phyloP scores from a whole-genome alignment of 2,113 vertebrate species.

The Mastomys coucha region DNA sequence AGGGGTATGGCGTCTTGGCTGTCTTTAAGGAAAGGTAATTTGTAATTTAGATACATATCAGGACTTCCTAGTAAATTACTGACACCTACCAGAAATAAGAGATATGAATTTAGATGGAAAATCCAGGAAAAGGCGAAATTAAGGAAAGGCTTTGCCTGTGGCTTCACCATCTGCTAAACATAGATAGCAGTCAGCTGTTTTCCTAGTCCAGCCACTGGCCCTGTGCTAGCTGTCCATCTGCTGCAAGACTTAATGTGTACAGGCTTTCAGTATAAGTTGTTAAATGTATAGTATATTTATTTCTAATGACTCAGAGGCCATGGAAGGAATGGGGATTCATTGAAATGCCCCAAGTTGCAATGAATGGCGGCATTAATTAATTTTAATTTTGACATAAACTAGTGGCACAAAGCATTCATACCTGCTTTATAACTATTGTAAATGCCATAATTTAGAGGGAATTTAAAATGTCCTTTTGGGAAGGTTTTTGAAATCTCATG shows the following conservation, averaged over 20 bases:
- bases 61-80: neutral
- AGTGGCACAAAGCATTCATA: neutral
- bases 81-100: neutral
- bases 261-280: neutral
- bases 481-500: slow-evolving; percentile 27
- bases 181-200: neutral
- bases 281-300: neutral
- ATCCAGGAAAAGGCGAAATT: neutral
- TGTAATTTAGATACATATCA: neutral
- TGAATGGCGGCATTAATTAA: slow-evolving; percentile 7
- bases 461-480: neutral
- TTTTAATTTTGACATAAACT: neutral
- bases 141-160: neutral
- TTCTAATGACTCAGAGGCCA: neutral
- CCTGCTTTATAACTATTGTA: neutral
- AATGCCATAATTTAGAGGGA: neutral
- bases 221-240: neutral
- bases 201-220: neutral
- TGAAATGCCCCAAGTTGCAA: neutral
- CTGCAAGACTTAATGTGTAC: neutral
- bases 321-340: neutral
- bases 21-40: neutral
- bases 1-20: neutral
- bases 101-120: neutral
- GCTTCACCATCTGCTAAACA: neutral